Conservation (phyloP, 2,797 vertebrate species). For the Melanotaenia nigrans region DNA sequence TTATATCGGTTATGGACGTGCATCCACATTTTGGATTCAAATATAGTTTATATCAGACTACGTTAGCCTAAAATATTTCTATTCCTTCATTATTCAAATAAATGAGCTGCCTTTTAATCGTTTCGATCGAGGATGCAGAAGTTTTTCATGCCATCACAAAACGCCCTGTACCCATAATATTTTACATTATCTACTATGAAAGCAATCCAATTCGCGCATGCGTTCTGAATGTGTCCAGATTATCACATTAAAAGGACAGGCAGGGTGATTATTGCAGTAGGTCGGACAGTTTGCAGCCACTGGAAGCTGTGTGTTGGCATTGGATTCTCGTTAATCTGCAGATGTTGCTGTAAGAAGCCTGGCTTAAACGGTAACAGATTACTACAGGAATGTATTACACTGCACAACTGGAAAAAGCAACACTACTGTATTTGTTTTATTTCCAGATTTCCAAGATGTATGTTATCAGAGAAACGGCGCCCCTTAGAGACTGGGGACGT, state of each 20-base stretch:
- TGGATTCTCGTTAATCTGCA: slow-evolving; percentile 8
- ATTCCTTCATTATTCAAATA: neutral
- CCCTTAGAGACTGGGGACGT: slow-evolving; percentile 54
- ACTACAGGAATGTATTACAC: neutral
- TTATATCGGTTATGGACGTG: neutral
- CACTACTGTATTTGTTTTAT: neutral
- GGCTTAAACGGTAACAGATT: neutral
- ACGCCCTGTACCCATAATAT: slow-evolving; percentile 32
- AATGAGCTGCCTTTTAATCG: neutral
- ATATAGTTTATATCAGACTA: neutral
- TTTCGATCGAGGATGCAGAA: neutral
- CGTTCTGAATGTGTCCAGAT: slow-evolving; percentile 56
- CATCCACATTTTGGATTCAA: neutral
- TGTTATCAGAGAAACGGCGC: slow-evolving; percentile 65
- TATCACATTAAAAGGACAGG: slow-evolving; percentile 51
- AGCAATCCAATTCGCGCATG: slow-evolving; percentile 70
- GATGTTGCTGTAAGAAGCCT: neutral
- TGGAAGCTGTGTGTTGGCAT: slow-evolving; percentile 4
- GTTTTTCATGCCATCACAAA: slow-evolving; percentile 8
- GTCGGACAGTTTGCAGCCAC: slow-evolving; percentile 31
- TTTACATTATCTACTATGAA: slow-evolving; percentile 51
- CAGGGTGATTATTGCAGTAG: slow-evolving; percentile 47
- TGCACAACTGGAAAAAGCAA: neutral
- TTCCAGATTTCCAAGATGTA: slow-evolving; percentile 1
- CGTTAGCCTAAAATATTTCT: rapidly evolving